Evolutionary conservation across 2,888 invertebrate genomes (phyloP), one percentile per base, ranked within the genome.

Genomic region (Mythimna pallens): DNA sequence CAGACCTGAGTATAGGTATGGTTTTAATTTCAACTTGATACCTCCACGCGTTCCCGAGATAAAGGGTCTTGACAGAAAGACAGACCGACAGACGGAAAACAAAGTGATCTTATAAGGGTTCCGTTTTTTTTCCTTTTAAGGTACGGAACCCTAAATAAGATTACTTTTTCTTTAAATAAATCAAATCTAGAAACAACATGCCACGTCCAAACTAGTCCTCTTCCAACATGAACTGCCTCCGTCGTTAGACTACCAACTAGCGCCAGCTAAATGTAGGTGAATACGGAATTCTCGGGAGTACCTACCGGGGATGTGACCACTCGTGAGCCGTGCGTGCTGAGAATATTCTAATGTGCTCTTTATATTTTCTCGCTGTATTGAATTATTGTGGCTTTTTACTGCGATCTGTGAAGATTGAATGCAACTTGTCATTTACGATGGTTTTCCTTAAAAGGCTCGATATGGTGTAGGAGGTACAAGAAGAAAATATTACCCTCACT

Each of bases 241-340:
- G 83, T 83, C 81, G 87, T 87, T 81, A 71, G 89, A 88, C 89
- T 89, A 86, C 88, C 85, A 88, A 89, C 89, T 87, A 89, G 84
- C 67, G 59, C 43, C 50, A 55, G 82, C 82, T 86, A 84, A 86
- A 86, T 88, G 86, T 87, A 82, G 86, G 86, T 86, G 88, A 87
- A 87, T 86, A 85, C 86, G 81, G 81, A 81, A 86, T 86, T 83
- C 80, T 70, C 75, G 65, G 69, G 78, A 76, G 76, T 73, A 78
- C 79, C 74, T 76, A 79, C 65, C 59, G 68, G 75, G 80, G 88
- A 81, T 81, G 84, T 76, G 84, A 88, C 86, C 88, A 88, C 89
- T 86, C 83, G 87, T 75, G 79, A 80, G 82, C 30, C 47, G 80
- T 63, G 76, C 88, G 89, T 87, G 88, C 72, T 73, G 59, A 40